phyloP scores from a whole-genome alignment of 2,888 invertebrate genomes.

The Anthrax anthrax region DNA sequence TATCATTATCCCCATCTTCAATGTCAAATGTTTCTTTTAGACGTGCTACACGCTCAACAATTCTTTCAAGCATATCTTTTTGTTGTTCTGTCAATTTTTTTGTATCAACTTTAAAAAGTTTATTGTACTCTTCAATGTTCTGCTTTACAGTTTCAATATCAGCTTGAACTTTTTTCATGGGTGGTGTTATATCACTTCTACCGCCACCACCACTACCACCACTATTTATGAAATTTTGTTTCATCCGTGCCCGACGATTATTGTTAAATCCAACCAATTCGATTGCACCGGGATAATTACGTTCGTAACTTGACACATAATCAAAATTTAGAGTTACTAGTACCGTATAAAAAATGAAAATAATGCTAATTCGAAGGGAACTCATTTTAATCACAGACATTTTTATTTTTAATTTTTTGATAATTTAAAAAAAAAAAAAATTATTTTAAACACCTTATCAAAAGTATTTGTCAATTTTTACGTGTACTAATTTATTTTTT shows the following conservation, averaged over 20 bases:
- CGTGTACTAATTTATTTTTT: too few species aligned
- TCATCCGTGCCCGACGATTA: slow-evolving; percentile 23
- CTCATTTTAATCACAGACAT: slow-evolving; percentile 7
- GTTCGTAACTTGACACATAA: neutral
- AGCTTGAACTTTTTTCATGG: slow-evolving; percentile 27
- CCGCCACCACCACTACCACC: neutral
- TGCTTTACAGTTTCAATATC: slow-evolving; percentile 32
- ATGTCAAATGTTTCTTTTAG: slow-evolving; percentile 31
- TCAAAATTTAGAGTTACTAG: neutral
- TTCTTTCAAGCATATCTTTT: slow-evolving; percentile 32
- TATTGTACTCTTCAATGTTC: slow-evolving; percentile 32
- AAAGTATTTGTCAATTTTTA: too few species aligned
- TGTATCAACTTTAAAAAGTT: slow-evolving; percentile 28
- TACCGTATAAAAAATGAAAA: slow-evolving; percentile 2
- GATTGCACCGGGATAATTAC: slow-evolving; percentile 25
- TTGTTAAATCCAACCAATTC: slow-evolving; percentile 32
- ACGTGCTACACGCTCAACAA: slow-evolving; percentile 32
- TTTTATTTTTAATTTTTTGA: neutral
- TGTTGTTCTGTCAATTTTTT: slow-evolving; percentile 32
- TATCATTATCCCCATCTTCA: slow-evolving; percentile 7
- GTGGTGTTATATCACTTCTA: slow-evolving; percentile 13
- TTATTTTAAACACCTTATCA: neutral
- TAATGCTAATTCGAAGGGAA: slow-evolving; percentile 5
- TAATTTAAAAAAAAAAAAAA: neutral
- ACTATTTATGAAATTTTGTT: slow-evolving; percentile 2